Conservation (phyloP, 1,140 invertebrate genomes). For the Plodia interpunctella region DNA sequence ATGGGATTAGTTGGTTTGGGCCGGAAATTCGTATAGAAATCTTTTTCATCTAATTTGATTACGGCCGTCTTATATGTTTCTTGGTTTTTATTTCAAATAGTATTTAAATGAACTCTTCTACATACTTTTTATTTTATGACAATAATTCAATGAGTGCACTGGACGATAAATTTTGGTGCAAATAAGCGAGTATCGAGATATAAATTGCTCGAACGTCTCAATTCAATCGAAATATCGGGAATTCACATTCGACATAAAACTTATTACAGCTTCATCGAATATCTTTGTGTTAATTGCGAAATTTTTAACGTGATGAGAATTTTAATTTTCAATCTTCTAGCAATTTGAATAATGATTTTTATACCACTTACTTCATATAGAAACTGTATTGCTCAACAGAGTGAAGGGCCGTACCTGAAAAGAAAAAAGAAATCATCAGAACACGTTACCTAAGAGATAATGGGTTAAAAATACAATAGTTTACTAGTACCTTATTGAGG, state of each 20-base stretch:
- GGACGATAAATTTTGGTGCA: background rate
- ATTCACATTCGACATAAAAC: background rate
- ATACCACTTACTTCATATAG: background rate
- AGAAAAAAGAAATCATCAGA: background rate
- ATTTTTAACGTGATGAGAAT: background rate
- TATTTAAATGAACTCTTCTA: background rate
- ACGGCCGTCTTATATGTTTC: no score
- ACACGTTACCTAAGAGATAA: no score
- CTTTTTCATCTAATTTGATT: no score
- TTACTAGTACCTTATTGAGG: background rate
- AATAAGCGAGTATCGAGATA: slow-evolving; percentile 6
- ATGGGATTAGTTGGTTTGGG: no score
- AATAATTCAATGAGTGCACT: background rate
- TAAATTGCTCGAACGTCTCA: slow-evolving; percentile 7
- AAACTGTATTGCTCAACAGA: background rate
- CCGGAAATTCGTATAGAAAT: no score
- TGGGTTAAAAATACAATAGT: background rate
- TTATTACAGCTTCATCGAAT: background rate
- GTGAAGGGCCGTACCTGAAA: slow-evolving; percentile 3
- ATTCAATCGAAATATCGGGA: background rate
- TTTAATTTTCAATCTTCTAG: background rate
- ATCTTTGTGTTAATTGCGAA: no score
- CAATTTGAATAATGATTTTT: background rate
- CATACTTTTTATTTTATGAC: background rate
- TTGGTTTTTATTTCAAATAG: no score